Percentiles rank a stretch among this genome's conserved stretches.
These are phyloP conservation scores for Sericinus montela DNA, from an alignment of 2,888 invertebrate genomes.

Conservation along the genomic window DNA sequence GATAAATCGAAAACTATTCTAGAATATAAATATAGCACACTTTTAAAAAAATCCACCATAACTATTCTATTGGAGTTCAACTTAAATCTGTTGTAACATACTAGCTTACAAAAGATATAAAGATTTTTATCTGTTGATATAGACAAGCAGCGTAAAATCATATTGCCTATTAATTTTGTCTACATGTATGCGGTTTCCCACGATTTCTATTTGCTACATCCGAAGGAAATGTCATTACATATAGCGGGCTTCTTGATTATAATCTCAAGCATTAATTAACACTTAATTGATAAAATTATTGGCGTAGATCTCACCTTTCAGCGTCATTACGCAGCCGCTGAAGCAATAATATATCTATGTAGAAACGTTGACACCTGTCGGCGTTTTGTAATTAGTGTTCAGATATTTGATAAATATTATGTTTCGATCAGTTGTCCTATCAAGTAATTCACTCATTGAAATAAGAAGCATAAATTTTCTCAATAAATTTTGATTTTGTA, in stretches of 20 bases:
- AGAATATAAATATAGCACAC: too few species aligned
- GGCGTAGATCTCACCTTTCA: constrained; percentile 27
- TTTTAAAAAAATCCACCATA: too few species aligned
- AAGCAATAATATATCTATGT: constrained; percentile 25
- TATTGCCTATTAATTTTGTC: neutral
- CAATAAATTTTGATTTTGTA: too few species aligned
- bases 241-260: constrained; percentile 19
- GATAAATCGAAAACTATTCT: too few species aligned
- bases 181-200: neutral
- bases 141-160: neutral
- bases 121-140: too few species aligned
- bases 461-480: too few species aligned
- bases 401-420: neutral
- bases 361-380: constrained; percentile 19
- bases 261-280: constrained; percentile 32
- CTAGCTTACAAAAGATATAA: too few species aligned
- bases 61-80: too few species aligned
- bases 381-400: constrained; percentile 8
- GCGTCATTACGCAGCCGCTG: constrained; percentile 25
- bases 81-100: too few species aligned
- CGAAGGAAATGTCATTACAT: neutral
- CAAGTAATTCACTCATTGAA: too few species aligned
- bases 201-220: neutral
- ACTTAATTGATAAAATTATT: constrained; percentile 31
- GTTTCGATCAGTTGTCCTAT: too few species aligned